Conservation (phyloP, 2,113 vertebrate genomes). For the Scalopus aquaticus region DNA sequence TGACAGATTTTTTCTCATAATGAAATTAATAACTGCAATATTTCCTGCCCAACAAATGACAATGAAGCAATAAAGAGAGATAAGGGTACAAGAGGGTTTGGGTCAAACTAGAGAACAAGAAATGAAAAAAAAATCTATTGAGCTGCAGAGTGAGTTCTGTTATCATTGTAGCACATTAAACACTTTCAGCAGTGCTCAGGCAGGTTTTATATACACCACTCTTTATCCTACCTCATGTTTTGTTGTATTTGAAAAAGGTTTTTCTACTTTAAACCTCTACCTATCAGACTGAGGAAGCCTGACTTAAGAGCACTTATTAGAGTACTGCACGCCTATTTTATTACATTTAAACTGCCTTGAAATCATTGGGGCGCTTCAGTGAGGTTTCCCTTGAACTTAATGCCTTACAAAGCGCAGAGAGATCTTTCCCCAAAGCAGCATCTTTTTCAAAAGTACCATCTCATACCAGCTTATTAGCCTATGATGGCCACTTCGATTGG, state of each 20-base stretch:
- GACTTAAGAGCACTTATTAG: conserved; percentile 66
- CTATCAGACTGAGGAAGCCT: conserved; percentile 52
- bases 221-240: conserved; percentile 43
- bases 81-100: not conserved
- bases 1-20: not conserved
- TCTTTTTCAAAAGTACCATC: conserved; percentile 53
- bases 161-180: not conserved
- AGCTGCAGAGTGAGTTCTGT: not conserved
- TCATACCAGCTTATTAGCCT: conserved; percentile 37
- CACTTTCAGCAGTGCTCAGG: conserved; percentile 1
- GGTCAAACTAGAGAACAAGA: not conserved
- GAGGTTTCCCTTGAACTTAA: conserved; percentile 66
- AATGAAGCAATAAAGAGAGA: not conserved
- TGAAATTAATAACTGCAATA: conserved; percentile 30
- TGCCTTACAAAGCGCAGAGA: not conserved
- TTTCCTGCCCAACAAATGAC: not conserved
- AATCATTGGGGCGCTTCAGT: conserved; percentile 51
- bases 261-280: conserved; percentile 63
- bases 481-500: conserved; percentile 47
- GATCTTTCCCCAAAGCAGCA: conserved; percentile 34
- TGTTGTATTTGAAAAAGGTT: conserved; percentile 40
- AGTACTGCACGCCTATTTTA: conserved; percentile 66
- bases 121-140: not conserved
- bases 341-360: conserved; percentile 68
- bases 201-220: not conserved